phyloP scores from a whole-genome alignment of 2,888 invertebrate genomes.

The Ophion obscuratus region DNA sequence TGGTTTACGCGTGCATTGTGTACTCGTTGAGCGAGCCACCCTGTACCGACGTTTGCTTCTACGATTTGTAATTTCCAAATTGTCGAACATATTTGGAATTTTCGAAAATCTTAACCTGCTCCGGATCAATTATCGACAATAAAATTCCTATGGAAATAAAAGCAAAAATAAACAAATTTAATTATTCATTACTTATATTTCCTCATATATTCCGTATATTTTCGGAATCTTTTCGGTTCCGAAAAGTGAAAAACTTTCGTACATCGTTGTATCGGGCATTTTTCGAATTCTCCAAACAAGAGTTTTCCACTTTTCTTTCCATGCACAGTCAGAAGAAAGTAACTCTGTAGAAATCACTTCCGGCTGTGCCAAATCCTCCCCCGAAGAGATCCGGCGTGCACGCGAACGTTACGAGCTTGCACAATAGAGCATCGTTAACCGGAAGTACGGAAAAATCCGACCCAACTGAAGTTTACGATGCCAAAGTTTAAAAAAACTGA shows the following conservation, averaged over 20 bases:
- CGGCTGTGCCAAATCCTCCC: neutral
- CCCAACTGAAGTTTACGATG: slow-evolving; percentile 26
- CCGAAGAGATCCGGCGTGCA: neutral
- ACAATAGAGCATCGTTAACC: slow-evolving; percentile 23
- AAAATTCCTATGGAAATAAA: neutral
- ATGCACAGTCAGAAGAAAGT: neutral
- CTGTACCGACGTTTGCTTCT: slow-evolving; percentile 31
- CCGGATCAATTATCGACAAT: neutral
- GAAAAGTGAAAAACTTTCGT: neutral
- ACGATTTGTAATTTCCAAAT: slow-evolving; percentile 6
- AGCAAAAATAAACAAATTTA: neutral
- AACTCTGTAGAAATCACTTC: neutral
- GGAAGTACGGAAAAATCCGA: slow-evolving; percentile 24
- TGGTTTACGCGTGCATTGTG: slow-evolving; percentile 75
- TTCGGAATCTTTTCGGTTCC: too few species aligned
- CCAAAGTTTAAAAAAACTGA: slow-evolving; percentile 33
- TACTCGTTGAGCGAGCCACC: slow-evolving; percentile 76
- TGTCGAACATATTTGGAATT: neutral
- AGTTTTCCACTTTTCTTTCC: neutral
- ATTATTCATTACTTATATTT: neutral
- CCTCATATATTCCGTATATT: too few species aligned
- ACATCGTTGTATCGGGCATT: neutral
- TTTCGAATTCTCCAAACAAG: neutral
- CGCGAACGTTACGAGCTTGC: neutral
- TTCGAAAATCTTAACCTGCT: neutral